A percentile compares a stretch with the other conserved stretches of the same genome.
Conservation (phyloP, 2,113 vertebrate species). For the Kryptolebias marmoratus region DNA sequence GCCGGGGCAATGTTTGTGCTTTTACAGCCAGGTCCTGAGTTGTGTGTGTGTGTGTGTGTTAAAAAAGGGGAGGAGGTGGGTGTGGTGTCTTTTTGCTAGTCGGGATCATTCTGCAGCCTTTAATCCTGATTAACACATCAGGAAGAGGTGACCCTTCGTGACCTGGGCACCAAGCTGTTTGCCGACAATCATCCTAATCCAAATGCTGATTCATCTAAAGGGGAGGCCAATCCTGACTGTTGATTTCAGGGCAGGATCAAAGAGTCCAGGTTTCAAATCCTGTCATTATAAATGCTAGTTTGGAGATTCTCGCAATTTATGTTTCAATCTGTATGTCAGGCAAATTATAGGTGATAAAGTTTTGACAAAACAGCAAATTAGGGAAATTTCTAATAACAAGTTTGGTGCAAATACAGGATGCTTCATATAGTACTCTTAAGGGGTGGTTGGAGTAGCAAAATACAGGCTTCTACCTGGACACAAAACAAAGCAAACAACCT, state of each 20-base stretch:
- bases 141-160: constrained; percentile 77
- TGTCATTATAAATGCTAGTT: neutral
- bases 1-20: constrained; percentile 77
- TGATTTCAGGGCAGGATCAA: constrained; percentile 18
- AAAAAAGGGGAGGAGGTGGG: constrained; percentile 22
- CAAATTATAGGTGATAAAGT: neutral
- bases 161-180: constrained; percentile 81
- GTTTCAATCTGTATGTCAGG: neutral
- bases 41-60: constrained; percentile 44
- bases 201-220: constrained; percentile 43
- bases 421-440: too few relatives aligned
- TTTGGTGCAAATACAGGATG: too few relatives aligned
- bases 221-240: neutral
- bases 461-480: too few relatives aligned
- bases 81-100: constrained; percentile 68
- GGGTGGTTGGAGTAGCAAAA: too few relatives aligned
- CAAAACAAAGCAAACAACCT: too few relatives aligned
- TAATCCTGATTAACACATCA: constrained; percentile 84
- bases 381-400: too few relatives aligned
- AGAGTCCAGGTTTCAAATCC: constrained; percentile 9
- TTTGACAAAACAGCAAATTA: rapidly evolving
- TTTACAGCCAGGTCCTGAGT: constrained; percentile 74
- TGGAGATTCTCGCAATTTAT: neutral
- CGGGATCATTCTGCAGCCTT: constrained; percentile 69
- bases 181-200: constrained; percentile 82